Base-by-base conservation (phyloP, 2,113 vertebrate genomes). In the Heterotilapia buettikoferi region DNA sequence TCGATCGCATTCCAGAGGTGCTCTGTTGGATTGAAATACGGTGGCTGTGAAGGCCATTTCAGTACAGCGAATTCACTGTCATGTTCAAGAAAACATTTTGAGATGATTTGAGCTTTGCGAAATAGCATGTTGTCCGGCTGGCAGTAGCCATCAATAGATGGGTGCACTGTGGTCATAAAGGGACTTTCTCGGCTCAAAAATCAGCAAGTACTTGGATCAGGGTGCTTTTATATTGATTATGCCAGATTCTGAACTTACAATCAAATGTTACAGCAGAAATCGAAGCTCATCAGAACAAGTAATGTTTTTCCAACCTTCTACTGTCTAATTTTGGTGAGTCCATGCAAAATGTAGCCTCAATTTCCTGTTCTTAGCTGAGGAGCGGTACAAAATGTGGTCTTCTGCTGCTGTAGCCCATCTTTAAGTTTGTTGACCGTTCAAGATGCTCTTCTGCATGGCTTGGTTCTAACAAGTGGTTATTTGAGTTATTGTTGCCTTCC, bases 241-340 rank as follows among this genome's bases (percentile, higher is more conserved):
- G 19, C 61, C 61, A 66, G 0, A 66, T 66, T 38, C 61, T 21
- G 61, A 66, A 12, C 18, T 3, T 3, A 66, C 18, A 36, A 38
- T 66, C 33, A 66, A 38, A 66, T 21, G 33, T 66, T 38, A 19
- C 12, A 66, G 33, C 10, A 66, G 33, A 66, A 38, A n/a, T 8
- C 0, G 4, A 66, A 66, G 61, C 1, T 38, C 61, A 66, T 5
- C 10, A 13, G 33, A 66, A 38, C 61, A 66, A 38, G 33, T 66
- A 13, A 66, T 38, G 31, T 38, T 66, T 66, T 66, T n/a, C 31
- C 18, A 66, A 66, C 61, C 61, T 36, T 66, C 31, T 36, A 66
- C 31, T 63, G 59, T 7, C 59, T 63, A 63, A 40, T 68, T 68
- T 68, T 68, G 63, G 63, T 8, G 36, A 40, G 19, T 21, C 36